A percentile compares a stretch with the other conserved stretches of the same genome.
Conservation (phyloP, 2,113 vertebrate genomes). For the Etia nguti region DNA sequence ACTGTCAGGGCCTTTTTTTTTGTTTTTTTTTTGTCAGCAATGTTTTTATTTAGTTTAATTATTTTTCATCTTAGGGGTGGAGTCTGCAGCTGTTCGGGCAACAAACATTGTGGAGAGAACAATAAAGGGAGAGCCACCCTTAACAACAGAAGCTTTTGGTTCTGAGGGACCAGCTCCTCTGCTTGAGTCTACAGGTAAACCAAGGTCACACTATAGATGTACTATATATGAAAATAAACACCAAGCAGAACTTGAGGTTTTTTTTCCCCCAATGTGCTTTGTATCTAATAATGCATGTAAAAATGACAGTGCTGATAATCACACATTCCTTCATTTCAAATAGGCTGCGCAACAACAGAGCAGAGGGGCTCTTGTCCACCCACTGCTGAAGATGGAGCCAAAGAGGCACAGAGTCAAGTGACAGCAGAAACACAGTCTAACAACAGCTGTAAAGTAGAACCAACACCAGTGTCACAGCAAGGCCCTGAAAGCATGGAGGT, state of each 20-base stretch:
- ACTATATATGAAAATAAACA: background rate
- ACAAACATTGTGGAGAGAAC: conserved; percentile 36
- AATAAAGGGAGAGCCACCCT: conserved; percentile 3
- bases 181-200: conserved; percentile 51
- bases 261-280: background rate
- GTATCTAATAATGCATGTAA: conserved; percentile 10
- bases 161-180: conserved; percentile 2
- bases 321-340: conserved; percentile 22
- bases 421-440: conserved; percentile 24
- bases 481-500: conserved; percentile 29
- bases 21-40: background rate
- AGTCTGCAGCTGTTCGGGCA: conserved; percentile 25
- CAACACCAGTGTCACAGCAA: background rate
- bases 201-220: background rate
- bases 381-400: conserved; percentile 33
- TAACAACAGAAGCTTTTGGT: background rate
- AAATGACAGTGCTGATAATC: conserved; percentile 8
- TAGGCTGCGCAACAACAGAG: conserved; percentile 39
- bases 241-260: background rate
- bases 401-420: conserved; percentile 22
- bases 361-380: conserved; percentile 30
- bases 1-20: background rate
- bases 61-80: conserved; percentile 36
- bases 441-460: background rate
- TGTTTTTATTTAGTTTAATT: background rate